These are phyloP conservation scores for Erynnis tages DNA, from an alignment of 2,888 invertebrate genomes.

Conservation along the genomic window DNA sequence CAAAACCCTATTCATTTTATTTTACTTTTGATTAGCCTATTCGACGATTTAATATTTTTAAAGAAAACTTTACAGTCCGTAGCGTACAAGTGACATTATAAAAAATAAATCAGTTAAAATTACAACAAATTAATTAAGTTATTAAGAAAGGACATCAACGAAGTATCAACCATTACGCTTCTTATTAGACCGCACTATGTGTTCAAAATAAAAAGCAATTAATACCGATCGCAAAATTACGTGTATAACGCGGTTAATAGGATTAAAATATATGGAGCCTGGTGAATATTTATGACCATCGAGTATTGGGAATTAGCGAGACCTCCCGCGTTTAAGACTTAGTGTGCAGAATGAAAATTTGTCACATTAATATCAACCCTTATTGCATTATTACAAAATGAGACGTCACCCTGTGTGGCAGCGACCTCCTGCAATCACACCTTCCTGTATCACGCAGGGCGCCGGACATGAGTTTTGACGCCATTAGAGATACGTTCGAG, in stretches of 20 bases:
- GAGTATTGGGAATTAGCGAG: constrained; percentile 46
- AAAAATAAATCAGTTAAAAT: neutral
- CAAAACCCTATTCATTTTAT: no score
- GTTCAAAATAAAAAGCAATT: constrained; percentile 27
- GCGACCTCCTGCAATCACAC: constrained; percentile 58
- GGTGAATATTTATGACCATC: constrained; percentile 44
- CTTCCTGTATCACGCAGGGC: constrained; percentile 77
- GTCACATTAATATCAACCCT: constrained; percentile 59
- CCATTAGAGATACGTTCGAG: constrained; percentile 66
- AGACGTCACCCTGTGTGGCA: constrained; percentile 75
- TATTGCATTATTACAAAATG: constrained; percentile 57
- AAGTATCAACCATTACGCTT: neutral
- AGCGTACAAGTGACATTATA: no score
- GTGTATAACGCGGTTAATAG: constrained; percentile 14
- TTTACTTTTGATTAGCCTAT: no score
- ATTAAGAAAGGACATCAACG: constrained; percentile 23
- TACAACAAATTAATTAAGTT: neutral
- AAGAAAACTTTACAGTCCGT: no score
- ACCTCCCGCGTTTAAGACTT: constrained; percentile 60
- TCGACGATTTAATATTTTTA: no score
- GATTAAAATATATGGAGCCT: constrained; percentile 38
- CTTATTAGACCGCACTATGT: neutral
- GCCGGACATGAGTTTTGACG: constrained; percentile 76
- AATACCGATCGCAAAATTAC: constrained; percentile 41
- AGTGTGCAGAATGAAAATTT: constrained; percentile 46